These are phyloP conservation scores for Umimayanthus kanabou DNA, from an alignment of 92 coral and sea anemone genomes.

Conservation along the genomic window DNA sequence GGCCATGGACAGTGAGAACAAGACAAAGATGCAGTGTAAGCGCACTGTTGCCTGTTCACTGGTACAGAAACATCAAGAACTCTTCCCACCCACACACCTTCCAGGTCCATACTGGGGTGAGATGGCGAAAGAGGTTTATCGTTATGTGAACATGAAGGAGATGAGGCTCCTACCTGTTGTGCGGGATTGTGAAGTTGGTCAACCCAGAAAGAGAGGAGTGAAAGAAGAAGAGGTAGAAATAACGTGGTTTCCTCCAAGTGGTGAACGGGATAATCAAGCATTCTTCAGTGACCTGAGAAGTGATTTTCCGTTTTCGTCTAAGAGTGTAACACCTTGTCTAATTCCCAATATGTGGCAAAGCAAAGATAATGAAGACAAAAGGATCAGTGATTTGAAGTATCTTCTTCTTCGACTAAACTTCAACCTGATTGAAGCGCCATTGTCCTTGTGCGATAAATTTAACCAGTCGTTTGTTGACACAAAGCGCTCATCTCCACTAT, in stretches of 20 bases:
- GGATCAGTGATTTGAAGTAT: constrained; percentile 11
- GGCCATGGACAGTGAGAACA: constrained; percentile 19
- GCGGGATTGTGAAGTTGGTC: constrained; percentile 12
- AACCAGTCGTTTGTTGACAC: constrained; percentile 26
- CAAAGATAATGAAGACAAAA: background rate
- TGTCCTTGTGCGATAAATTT: constrained; percentile 35
- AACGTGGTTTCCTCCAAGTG: constrained; percentile 71
- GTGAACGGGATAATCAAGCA: constrained; percentile 48
- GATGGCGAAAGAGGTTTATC: constrained; percentile 68
- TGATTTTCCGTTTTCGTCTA: constrained; percentile 8
- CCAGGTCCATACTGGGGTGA: constrained; percentile 56
- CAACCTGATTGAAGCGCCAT: constrained; percentile 58
- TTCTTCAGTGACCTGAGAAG: constrained; percentile 55
- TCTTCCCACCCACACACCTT: constrained; percentile 54
- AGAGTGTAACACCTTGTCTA: background rate
- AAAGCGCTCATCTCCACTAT: constrained; percentile 43
- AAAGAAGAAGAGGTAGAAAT: constrained; percentile 3
- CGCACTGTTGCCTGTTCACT: background rate
- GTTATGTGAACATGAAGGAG: constrained; percentile 39
- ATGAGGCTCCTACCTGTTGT: constrained; percentile 67
- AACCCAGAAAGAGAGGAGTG: background rate
- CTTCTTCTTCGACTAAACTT: constrained; percentile 65
- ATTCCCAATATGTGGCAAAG: background rate
- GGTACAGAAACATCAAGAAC: background rate
- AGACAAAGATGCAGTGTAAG: background rate